Evolutionary conservation across 1,140 invertebrate species (phyloP).

Genomic region (Phocides pigmalion): DNA sequence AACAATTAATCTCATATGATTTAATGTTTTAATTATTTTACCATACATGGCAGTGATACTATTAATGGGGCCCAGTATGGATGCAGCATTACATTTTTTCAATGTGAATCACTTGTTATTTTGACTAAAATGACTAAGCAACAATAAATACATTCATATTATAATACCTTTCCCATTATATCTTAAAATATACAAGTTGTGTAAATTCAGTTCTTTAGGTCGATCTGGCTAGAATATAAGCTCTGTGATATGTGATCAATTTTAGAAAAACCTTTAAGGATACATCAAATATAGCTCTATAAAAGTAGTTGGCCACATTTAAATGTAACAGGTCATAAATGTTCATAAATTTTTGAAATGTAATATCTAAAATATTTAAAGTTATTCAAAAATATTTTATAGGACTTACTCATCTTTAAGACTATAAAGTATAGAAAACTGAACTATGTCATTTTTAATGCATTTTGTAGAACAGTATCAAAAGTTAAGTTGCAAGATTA

Average conservation of each 20-base stretch:
- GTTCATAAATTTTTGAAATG: slow-evolving; percentile 11
- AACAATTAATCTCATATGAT: too few relatives aligned
- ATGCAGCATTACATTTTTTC: slow-evolving; percentile 41
- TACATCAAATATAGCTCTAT: slow-evolving; percentile 33
- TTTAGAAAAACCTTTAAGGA: slow-evolving; percentile 42
- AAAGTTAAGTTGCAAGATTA: slow-evolving; percentile 44
- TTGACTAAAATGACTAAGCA: slow-evolving; percentile 38
- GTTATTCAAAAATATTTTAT: slow-evolving; percentile 5
- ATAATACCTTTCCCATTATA: slow-evolving; percentile 32
- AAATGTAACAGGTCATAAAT: slow-evolving; percentile 10
- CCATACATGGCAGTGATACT: neutral
- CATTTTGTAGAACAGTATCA: slow-evolving; percentile 52
- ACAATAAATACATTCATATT: slow-evolving; percentile 38
- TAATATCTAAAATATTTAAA: neutral
- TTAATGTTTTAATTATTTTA: too few relatives aligned
- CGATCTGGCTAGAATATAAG: slow-evolving; percentile 43
- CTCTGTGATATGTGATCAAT: slow-evolving; percentile 33
- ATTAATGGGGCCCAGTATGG: neutral
- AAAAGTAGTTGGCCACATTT: slow-evolving; percentile 40
- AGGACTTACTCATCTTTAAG: neutral
- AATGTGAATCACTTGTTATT: slow-evolving; percentile 38
- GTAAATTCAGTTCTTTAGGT: slow-evolving; percentile 48
- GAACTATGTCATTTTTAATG: slow-evolving; percentile 14
- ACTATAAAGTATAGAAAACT: slow-evolving; percentile 7
- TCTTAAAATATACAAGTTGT: slow-evolving; percentile 37